Conservation (phyloP, 2,888 invertebrate species). For the Meganola albula region DNA sequence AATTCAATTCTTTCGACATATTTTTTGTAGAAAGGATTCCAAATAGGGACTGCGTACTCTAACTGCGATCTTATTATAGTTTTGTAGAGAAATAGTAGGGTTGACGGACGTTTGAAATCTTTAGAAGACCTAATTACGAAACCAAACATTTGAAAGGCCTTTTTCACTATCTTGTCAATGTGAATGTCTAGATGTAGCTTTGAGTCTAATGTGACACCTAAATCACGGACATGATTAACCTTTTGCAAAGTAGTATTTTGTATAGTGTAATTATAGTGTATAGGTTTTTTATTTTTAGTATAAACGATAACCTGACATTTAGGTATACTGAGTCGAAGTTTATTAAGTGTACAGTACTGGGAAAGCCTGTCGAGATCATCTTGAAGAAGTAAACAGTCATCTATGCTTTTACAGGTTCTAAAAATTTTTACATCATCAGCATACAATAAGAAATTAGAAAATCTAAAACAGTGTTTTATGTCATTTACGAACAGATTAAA, state of each 20-base stretch:
- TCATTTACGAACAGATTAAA: no score
- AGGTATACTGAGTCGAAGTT: constrained; percentile 3
- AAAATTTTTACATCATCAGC: constrained; percentile 5
- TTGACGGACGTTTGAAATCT: constrained; percentile 2
- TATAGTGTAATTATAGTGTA: background rate
- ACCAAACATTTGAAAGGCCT: constrained; percentile 2
- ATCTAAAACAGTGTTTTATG: background rate
- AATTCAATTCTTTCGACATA: background rate
- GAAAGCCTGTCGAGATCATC: background rate
- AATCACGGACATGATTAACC: background rate
- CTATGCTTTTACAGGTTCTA: background rate
- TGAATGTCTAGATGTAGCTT: background rate
- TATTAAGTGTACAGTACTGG: background rate
- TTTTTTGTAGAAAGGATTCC: background rate
- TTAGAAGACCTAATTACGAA: constrained; percentile 2
- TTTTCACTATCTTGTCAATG: background rate
- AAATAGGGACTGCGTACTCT: background rate
- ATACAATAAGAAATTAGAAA: constrained; percentile 1
- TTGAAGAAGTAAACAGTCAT: constrained; percentile 1
- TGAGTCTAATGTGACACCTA: background rate
- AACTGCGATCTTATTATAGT: background rate
- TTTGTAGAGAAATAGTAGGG: background rate
- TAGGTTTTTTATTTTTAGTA: constrained; percentile 1
- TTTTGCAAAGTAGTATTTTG: background rate
- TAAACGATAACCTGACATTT: constrained; percentile 1